Conservation (phyloP, 2,888 invertebrate species). For the Lycia hirtaria region DNA sequence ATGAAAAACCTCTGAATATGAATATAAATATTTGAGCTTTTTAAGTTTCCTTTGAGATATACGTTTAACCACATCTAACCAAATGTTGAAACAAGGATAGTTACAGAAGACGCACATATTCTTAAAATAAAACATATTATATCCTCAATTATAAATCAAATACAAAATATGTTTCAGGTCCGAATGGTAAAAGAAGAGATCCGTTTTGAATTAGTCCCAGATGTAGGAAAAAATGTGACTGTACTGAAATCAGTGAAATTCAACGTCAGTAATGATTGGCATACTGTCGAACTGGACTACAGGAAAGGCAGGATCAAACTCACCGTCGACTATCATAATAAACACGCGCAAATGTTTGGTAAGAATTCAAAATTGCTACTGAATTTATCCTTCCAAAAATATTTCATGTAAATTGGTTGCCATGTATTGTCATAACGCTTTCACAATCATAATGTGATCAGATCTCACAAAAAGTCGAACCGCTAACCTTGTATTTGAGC, state of each 20-base stretch:
- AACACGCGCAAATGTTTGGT: slow-evolving; percentile 88
- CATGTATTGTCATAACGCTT: too few species aligned
- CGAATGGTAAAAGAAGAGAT: slow-evolving; percentile 94
- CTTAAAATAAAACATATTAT: neutral
- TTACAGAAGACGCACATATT: neutral
- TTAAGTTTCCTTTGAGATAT: too few species aligned
- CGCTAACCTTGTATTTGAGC: too few species aligned
- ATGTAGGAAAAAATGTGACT: slow-evolving; percentile 90
- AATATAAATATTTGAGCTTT: too few species aligned
- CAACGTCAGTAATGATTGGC: slow-evolving; percentile 92
- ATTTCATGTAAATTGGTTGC: too few species aligned
- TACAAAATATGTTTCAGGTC: slow-evolving; percentile 76
- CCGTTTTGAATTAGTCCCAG: slow-evolving; percentile 92
- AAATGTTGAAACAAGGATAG: too few species aligned
- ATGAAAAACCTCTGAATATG: too few species aligned
- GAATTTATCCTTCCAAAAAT: too few species aligned
- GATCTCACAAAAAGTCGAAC: too few species aligned
- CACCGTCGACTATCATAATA: slow-evolving; percentile 90
- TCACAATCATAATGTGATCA: too few species aligned
- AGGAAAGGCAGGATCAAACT: slow-evolving; percentile 90
- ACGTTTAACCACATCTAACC: too few species aligned
- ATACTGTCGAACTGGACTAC: slow-evolving; percentile 92
- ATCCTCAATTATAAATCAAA: neutral
- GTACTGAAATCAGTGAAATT: slow-evolving; percentile 93
- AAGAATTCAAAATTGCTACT: slow-evolving; percentile 41